phyloP scores from a whole-genome alignment of 2,797 vertebrate genomes.

The Gambusia yucatana region DNA sequence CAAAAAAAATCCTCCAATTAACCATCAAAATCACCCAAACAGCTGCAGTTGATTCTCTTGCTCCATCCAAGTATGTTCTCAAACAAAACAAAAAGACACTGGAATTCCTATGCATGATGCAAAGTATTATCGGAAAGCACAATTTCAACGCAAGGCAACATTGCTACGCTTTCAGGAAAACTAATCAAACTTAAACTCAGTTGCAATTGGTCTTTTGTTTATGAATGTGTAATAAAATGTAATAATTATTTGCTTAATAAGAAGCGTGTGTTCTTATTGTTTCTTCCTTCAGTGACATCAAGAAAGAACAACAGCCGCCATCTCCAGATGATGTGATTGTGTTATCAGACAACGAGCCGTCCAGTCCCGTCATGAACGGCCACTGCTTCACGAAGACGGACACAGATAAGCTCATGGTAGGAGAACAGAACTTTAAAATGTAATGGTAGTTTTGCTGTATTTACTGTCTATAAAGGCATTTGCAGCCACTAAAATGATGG shows the following conservation, averaged over 20 bases:
- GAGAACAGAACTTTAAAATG: conserved; percentile 26
- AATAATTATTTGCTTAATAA: neutral
- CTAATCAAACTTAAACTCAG: neutral
- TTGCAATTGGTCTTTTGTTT: neutral
- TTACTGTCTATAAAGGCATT: neutral
- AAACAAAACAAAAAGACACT: neutral
- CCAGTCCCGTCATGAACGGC: conserved; percentile 93
- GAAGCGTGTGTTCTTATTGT: neutral
- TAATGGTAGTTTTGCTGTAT: neutral
- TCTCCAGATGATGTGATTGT: conserved; percentile 96
- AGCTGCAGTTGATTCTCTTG: neutral
- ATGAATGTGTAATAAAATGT: neutral
- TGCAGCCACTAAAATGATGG: neutral
- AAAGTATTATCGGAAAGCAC: neutral
- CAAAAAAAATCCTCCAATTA: neutral
- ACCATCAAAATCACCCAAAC: neutral
- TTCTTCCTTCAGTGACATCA: conserved; percentile 83
- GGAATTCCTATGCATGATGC: neutral
- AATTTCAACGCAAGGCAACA: neutral
- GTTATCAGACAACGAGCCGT: conserved; percentile 92
- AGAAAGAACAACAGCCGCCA: conserved; percentile 85
- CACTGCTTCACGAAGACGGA: conserved; percentile 87
- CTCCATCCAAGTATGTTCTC: neutral
- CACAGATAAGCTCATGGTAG: conserved; percentile 92
- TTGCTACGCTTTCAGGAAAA: neutral